Evolutionary conservation across 2,113 vertebrate species (phyloP).

Genomic region (Pantherophis guttatus): DNA sequence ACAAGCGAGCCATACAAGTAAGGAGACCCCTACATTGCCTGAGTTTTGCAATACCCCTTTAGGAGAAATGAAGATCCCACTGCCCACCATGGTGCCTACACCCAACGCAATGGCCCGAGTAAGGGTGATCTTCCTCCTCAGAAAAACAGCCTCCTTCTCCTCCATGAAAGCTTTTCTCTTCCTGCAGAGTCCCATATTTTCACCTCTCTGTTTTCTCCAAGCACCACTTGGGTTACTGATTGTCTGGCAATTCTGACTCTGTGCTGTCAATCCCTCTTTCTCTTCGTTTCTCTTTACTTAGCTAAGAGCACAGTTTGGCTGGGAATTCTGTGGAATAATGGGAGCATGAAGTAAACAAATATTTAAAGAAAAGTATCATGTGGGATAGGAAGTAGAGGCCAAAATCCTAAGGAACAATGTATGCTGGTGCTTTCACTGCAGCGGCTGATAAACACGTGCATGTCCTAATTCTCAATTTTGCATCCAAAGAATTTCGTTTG

Average conservation of each 20-base stretch:
- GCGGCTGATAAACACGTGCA: not conserved
- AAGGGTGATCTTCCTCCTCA: slow-evolving; percentile 60
- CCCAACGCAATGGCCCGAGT: slow-evolving; percentile 59
- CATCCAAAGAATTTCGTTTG: not conserved
- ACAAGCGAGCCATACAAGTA: slow-evolving; percentile 69
- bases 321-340: not conserved
- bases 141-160: slow-evolving; percentile 12
- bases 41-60: slow-evolving; percentile 79
- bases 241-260: not conserved
- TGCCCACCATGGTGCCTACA: slow-evolving; percentile 73
- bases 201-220: not conserved
- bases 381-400: not conserved
- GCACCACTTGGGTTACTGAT: not conserved
- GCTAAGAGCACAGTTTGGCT: not conserved
- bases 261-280: not conserved
- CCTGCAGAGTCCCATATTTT: not conserved
- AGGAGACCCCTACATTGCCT: slow-evolving; percentile 75
- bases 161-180: accelerated
- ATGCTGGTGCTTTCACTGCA: not conserved
- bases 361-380: slow-evolving; percentile 17
- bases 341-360: slow-evolving; percentile 14
- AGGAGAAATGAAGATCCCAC: slow-evolving; percentile 81
- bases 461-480: not conserved
- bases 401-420: not conserved
- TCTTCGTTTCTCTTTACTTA: not conserved